A percentile compares a stretch with the other conserved stretches of the same genome.
phyloP scores from a whole-genome alignment of 2,113 vertebrate genomes.

The Gasterosteus aculeatus region DNA sequence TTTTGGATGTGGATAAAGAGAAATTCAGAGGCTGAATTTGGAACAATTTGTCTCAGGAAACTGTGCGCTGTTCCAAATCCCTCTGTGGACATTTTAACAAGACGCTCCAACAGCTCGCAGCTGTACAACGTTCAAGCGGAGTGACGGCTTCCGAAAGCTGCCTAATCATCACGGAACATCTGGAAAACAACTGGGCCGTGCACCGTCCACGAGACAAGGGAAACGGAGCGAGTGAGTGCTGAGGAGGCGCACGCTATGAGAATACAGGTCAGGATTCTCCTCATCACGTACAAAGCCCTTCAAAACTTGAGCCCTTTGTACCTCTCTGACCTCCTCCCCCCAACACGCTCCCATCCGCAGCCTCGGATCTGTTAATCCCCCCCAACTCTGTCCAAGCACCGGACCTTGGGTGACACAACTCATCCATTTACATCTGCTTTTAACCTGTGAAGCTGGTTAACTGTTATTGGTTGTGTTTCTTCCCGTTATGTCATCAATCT shows the following conservation, averaged over 20 bases:
- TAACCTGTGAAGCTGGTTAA: no score
- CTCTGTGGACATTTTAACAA: conserved; percentile 61
- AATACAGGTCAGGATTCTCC: no score
- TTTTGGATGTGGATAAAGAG: conserved; percentile 46
- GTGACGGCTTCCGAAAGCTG: conserved; percentile 68
- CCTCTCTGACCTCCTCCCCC: no score
- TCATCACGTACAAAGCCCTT: no score
- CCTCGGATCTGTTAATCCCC: no score
- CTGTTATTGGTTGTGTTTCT: no score
- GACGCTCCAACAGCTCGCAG: conserved; percentile 61
- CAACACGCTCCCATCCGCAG: no score
- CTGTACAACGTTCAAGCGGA: conserved; percentile 65
- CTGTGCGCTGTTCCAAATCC: conserved; percentile 33
- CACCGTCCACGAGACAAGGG: conserved; percentile 50
- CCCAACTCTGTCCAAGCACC: no score
- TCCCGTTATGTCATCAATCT: no score
- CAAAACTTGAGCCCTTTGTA: no score
- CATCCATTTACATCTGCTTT: no score
- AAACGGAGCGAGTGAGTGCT: conserved; percentile 22
- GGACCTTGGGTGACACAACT: no score
- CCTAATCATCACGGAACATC: conserved; percentile 72
- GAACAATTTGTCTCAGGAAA: conserved; percentile 61
- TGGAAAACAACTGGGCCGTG: conserved; percentile 70
- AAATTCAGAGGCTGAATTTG: conserved; percentile 50
- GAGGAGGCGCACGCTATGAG: conserved; percentile 7